Percentiles rank a stretch among this genome's conserved stretches.
Conservation (phyloP, 2,113 vertebrate species). For the Emydocephalus ijimae region DNA sequence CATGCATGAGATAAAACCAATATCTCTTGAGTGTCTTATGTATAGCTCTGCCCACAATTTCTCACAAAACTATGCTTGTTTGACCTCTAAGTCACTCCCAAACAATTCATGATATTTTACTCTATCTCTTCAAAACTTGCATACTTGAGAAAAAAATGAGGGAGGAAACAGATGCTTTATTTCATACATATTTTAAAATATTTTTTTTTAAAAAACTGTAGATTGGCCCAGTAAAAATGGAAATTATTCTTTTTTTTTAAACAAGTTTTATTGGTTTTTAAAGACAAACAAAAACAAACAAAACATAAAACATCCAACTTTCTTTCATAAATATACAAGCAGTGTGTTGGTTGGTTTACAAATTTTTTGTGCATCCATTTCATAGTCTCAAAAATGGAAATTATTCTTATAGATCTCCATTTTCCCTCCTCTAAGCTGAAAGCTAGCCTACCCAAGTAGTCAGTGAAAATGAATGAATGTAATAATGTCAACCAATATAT, state of each 20-base stretch:
- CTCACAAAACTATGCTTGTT: background rate
- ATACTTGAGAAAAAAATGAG: background rate
- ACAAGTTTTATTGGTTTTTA: too few relatives aligned
- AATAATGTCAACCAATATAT: background rate
- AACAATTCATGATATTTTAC: background rate
- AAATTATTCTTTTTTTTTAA: background rate
- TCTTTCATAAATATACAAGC: too few relatives aligned
- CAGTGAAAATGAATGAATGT: background rate
- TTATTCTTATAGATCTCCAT: background rate
- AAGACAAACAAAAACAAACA: too few relatives aligned
- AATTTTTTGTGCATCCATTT: too few relatives aligned
- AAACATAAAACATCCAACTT: too few relatives aligned
- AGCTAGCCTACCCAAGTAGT: background rate
- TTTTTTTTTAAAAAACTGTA: background rate
- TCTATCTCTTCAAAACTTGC: background rate
- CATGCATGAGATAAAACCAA: background rate
- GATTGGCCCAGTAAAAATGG: background rate
- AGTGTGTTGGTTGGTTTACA: too few relatives aligned
- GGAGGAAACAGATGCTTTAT: background rate
- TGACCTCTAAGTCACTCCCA: background rate
- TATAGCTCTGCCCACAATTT: background rate
- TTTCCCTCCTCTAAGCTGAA: background rate
- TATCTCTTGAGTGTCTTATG: background rate
- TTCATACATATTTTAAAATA: background rate
- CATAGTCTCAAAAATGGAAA: background rate